A percentile compares a stretch with the other conserved stretches of the same genome.
Evolutionary conservation across 2,888 invertebrate species (phyloP).

Genomic region (Oscheius myriophilus): DNA sequence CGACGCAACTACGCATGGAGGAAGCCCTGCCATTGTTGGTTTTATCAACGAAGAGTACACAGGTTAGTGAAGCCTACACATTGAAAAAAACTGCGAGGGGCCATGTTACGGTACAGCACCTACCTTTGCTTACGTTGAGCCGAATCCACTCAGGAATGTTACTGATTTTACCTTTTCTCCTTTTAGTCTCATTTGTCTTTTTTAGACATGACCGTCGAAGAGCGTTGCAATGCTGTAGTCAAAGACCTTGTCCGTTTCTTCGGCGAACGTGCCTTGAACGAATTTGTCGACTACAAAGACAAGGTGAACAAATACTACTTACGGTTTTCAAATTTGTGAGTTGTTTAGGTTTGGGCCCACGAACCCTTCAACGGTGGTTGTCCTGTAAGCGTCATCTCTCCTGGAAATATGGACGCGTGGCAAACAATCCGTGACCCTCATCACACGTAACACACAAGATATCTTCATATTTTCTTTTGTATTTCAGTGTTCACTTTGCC

Average conservation of each 20-base stretch:
- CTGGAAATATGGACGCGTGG: constrained; percentile 61
- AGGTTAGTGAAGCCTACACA: too few species aligned
- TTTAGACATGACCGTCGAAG: constrained; percentile 53
- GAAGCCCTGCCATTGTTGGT: constrained; percentile 72
- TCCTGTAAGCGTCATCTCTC: constrained; percentile 71
- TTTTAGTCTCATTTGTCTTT: not conserved
- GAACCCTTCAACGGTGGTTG: constrained; percentile 73
- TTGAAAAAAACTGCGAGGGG: too few species aligned
- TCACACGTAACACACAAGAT: constrained; percentile 47
- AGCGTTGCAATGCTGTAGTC: constrained; percentile 71
- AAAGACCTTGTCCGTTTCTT: constrained; percentile 51
- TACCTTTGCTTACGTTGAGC: too few species aligned
- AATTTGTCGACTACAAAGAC: constrained; percentile 68
- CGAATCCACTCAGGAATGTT: too few species aligned
- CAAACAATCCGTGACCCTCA: constrained; percentile 45
- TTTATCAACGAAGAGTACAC: constrained; percentile 66
- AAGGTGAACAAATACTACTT: constrained; percentile 43
- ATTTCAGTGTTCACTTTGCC: constrained; percentile 66
- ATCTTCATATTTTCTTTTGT: not conserved
- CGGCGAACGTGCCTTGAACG: constrained; percentile 47
- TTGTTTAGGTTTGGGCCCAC: constrained; percentile 68
- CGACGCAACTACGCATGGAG: constrained; percentile 47
- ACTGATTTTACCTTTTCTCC: not conserved
- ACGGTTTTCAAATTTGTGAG: not conserved
- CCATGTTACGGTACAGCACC: too few species aligned